Evolutionary conservation across 2,113 vertebrate species (phyloP), one percentile per base, ranked within the genome.

Genomic region (Beaufortia kweichowensis): DNA sequence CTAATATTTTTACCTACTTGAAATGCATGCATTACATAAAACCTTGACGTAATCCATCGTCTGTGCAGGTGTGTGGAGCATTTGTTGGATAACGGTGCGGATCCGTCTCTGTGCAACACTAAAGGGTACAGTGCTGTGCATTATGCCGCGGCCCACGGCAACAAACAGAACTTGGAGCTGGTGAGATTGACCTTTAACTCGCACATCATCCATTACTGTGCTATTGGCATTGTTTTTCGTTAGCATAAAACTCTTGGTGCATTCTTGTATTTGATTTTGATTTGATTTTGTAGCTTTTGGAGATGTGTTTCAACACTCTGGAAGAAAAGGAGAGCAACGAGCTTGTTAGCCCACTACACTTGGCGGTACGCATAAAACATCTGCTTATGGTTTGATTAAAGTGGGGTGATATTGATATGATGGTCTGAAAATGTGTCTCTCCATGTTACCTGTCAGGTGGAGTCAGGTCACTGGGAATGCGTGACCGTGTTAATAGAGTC

Each of bases 241-340:
- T 15, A 29, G 19, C 19, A 21, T 8, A 21, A 31, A 31, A 43
- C 10, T 0, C 3, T n/a, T 76, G 0, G 8, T 23, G 9, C 28
- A 28, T 12, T 15, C 21, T 62, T 31, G 0, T 17, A 50, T 3
- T n/a, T n/a, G n/a, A 26, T 77, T 62, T 7, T 64, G 6, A 11
- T 31, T 19, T 35, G 72, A 26, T 26, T 12, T 65, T 0, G 87
- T 85, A 98, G 97, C 96, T 98, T 83, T 90, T 98, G 92, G 96
- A 98, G 89, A 96, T 97, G 92, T 97, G 96, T 29, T 97, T 96
- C 88, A 98, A 97, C 91, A 96, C 95, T 89, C 90, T 96, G 79
- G 95, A 94, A 87, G 95, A 97, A 24, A 94, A 92, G 85, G 96
- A 99, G 85, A 98, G 94, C 90, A 94, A 92, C 82, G 88, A 95